Evolutionary conservation across 2,113 vertebrate genomes (phyloP).

Genomic region (Hyla sarda): DNA sequence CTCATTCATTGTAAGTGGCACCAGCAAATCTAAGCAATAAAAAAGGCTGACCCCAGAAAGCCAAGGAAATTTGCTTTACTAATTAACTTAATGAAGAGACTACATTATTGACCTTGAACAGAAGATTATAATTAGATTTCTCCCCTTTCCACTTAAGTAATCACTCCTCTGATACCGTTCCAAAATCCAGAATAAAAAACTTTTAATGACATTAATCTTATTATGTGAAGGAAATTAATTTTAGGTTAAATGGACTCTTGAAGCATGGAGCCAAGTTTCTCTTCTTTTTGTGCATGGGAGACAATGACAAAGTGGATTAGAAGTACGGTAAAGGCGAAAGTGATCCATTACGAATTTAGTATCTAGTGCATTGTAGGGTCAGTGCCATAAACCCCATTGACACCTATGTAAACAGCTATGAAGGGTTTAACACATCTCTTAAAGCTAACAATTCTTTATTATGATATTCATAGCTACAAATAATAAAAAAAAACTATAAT

Average conservation of each 20-base stretch:
- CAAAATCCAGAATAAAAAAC: constrained; percentile 25
- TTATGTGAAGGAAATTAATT: constrained; percentile 15
- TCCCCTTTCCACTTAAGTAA: constrained; percentile 55
- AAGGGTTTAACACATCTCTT: not conserved
- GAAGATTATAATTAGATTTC: constrained; percentile 49
- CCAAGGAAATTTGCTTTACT: constrained; percentile 34
- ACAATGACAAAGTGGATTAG: not conserved
- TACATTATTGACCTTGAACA: constrained; percentile 35
- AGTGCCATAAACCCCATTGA: not conserved
- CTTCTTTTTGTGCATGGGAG: not conserved
- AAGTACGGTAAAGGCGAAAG: not conserved
- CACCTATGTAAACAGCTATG: not conserved
- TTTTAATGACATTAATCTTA: constrained; percentile 49
- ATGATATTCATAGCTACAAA: not conserved
- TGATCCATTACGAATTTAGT: not conserved
- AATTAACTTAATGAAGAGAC: constrained; percentile 46
- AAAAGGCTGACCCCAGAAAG: constrained; percentile 33
- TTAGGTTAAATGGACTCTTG: constrained; percentile 15
- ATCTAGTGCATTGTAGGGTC: not conserved
- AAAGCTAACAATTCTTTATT: not conserved
- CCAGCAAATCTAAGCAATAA: constrained; percentile 37
- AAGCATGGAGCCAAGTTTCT: not conserved
- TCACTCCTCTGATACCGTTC: constrained; percentile 36
- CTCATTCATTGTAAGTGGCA: not conserved
- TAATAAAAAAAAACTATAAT: not conserved